Percentiles rank a stretch among this genome's conserved stretches.
Conservation (phyloP, 2,113 vertebrate species). For the Trematocara zebra region DNA sequence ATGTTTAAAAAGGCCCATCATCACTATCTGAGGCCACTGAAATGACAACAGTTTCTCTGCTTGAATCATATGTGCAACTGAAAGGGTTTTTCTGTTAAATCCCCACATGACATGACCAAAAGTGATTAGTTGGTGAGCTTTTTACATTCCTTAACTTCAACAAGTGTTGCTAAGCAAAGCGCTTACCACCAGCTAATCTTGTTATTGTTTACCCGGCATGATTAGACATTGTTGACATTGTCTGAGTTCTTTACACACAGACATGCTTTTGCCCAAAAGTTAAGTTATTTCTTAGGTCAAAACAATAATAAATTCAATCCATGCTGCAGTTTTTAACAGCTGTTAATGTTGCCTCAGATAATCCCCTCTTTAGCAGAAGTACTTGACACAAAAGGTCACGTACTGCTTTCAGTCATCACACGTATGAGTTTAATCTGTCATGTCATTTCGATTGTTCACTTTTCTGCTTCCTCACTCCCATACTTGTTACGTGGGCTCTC, state of each 20-base stretch:
- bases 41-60: not conserved
- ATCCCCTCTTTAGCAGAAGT: not conserved
- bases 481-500: not conserved
- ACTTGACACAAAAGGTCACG: not conserved
- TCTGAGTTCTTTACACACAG: not conserved
- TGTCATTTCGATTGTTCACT: not conserved
- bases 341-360: not conserved
- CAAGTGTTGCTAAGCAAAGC: not conserved
- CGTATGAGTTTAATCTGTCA: not conserved
- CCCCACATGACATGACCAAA: not conserved
- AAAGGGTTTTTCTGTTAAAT: not conserved
- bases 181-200: conserved; percentile 1
- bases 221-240: not conserved
- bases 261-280: not conserved
- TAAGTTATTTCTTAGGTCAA: not conserved
- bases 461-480: not conserved
- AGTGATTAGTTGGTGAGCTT: not conserved
- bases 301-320: not conserved
- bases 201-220: not conserved
- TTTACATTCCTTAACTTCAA: not conserved
- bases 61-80: not conserved
- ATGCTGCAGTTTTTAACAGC: not conserved
- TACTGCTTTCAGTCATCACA: not conserved
- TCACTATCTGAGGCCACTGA: not conserved
- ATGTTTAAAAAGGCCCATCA: not conserved